Conservation (phyloP, 2,113 vertebrate species). For the Ophiodon elongatus region DNA sequence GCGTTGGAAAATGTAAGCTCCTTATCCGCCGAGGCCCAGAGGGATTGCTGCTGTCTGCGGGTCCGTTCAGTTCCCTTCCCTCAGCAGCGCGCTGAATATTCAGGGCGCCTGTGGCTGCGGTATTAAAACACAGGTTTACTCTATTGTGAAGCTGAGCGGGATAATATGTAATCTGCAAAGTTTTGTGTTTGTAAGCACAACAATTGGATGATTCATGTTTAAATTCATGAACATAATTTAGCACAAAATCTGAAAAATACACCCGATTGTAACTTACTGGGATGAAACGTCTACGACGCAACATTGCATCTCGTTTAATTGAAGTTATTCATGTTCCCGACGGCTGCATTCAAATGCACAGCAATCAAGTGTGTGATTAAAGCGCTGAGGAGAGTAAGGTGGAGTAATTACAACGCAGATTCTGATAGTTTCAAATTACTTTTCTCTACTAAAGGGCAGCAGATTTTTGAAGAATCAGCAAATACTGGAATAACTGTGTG, state of each 20-base stretch:
- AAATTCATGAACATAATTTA: background rate
- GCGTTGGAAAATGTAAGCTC: conserved; percentile 39
- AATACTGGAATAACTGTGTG: background rate
- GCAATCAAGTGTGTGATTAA: background rate
- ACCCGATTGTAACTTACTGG: background rate
- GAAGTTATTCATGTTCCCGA: no score
- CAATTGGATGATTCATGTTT: background rate
- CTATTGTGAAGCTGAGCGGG: background rate
- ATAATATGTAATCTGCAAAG: background rate
- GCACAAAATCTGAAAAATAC: background rate
- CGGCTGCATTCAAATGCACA: background rate
- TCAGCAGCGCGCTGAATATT: background rate
- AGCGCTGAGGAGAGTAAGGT: background rate
- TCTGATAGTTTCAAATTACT: no score
- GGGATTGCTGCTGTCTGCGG: background rate
- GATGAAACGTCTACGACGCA: background rate
- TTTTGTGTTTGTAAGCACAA: background rate
- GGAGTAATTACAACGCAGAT: background rate
- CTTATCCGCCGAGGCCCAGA: conserved; percentile 30
- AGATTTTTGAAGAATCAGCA: background rate
- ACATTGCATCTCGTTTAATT: background rate
- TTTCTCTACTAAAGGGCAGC: background rate
- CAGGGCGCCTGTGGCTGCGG: background rate
- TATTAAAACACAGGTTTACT: background rate
- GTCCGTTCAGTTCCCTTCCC: background rate